These are phyloP conservation scores for Phalacrocorax pelagicus DNA, from an alignment of 2,113 vertebrate species.

Conservation along the genomic window DNA sequence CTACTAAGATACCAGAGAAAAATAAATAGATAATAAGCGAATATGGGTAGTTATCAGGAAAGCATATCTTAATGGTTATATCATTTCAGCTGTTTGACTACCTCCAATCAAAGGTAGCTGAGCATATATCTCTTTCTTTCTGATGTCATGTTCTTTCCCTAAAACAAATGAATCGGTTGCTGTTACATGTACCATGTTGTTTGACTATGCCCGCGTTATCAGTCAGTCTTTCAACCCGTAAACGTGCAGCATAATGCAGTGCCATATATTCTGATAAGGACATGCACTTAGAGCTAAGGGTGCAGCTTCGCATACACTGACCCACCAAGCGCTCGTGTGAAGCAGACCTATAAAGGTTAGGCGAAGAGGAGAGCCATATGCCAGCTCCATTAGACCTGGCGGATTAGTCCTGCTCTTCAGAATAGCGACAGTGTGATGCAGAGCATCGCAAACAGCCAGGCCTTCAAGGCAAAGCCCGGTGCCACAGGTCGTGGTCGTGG, in stretches of 20 bases:
- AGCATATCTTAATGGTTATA: neutral
- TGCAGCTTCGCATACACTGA: neutral
- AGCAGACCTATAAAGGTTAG: neutral
- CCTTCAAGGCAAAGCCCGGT: neutral
- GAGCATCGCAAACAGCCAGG: neutral
- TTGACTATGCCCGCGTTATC: neutral
- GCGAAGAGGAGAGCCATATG: neutral
- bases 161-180: neutral
- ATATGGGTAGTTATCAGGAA: neutral
- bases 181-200: neutral
- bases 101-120: neutral
- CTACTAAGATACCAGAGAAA: neutral
- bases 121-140: neutral
- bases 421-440: neutral
- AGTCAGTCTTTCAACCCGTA: neutral
- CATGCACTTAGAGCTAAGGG: neutral
- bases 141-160: neutral
- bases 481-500: neutral
- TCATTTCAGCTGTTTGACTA: neutral
- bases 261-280: conserved; percentile 47
- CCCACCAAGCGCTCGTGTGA: neutral
- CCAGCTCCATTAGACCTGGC: neutral
- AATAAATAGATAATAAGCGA: neutral
- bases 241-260: neutral
- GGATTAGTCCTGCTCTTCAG: neutral